phyloP scores from a whole-genome alignment of 2,888 invertebrate genomes.

The Cabera pusaria region DNA sequence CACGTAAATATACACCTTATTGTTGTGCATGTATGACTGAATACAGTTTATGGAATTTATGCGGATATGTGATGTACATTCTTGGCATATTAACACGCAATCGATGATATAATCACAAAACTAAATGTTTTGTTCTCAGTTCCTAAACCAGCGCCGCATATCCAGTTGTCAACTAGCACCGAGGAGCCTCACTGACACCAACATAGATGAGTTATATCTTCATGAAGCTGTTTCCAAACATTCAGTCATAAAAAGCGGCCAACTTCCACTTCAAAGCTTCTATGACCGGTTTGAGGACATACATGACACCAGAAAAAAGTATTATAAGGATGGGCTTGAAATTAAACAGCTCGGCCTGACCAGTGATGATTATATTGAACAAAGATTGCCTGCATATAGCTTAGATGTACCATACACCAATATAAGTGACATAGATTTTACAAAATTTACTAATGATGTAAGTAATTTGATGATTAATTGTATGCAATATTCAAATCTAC shows the following conservation, averaged over 20 bases:
- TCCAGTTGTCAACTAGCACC: conserved; percentile 65
- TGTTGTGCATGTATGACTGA: neutral
- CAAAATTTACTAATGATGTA: conserved; percentile 61
- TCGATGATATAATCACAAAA: conserved; percentile 25
- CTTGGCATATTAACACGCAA: conserved; percentile 14
- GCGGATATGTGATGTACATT: conserved; percentile 3
- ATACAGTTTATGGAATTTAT: conserved; percentile 24
- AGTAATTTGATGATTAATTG: no score
- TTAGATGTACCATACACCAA: conserved; percentile 53
- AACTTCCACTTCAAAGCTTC: conserved; percentile 25
- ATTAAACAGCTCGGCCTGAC: conserved; percentile 55
- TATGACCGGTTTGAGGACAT: conserved; percentile 32
- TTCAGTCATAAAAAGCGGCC: conserved; percentile 24
- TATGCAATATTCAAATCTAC: no score
- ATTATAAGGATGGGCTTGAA: conserved; percentile 45
- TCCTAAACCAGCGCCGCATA: conserved; percentile 63
- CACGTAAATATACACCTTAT: conserved; percentile 19
- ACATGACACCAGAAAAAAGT: conserved; percentile 35
- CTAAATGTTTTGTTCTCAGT: conserved; percentile 49
- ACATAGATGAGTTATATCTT: conserved; percentile 55
- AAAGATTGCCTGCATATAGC: conserved; percentile 42
- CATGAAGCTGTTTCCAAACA: conserved; percentile 40
- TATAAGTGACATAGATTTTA: conserved; percentile 62
- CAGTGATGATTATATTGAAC: conserved; percentile 70
- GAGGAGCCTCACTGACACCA: conserved; percentile 50